Evolutionary conservation across 2,113 vertebrate genomes (phyloP).

Genomic region (Rhinopithecus roxellana): DNA sequence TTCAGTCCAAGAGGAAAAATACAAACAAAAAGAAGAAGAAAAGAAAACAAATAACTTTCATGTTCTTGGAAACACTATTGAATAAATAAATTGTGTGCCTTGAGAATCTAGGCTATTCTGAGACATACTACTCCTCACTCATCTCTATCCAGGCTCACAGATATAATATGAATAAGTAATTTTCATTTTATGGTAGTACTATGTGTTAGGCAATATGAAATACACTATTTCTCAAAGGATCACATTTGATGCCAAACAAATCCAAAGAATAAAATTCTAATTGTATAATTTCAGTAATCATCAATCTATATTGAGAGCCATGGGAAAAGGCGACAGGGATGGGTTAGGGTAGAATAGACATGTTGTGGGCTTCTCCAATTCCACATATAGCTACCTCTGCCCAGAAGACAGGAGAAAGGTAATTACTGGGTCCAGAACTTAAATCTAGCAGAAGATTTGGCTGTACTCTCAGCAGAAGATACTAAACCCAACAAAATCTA

Average conservation of each 20-base stretch:
- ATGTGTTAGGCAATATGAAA: neutral
- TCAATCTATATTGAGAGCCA: neutral
- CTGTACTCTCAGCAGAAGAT: neutral
- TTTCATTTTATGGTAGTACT: neutral
- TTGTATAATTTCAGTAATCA: neutral
- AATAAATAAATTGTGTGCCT: neutral
- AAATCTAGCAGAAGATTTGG: slow-evolving; percentile 15
- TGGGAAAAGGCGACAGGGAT: neutral
- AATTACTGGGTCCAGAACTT: slow-evolving; percentile 46
- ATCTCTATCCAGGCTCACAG: neutral
- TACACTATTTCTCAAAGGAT: neutral
- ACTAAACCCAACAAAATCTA: neutral
- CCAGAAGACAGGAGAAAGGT: slow-evolving; percentile 28
- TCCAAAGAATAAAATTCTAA: neutral
- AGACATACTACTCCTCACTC: neutral
- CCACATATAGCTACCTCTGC: neutral
- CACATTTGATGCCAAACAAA: neutral
- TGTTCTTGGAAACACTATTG: neutral
- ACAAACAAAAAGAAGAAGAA: neutral
- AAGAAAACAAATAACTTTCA: neutral
- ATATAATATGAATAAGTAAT: neutral
- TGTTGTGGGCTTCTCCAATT: neutral
- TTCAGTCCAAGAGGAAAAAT: neutral
- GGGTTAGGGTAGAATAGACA: neutral
- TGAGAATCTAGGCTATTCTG: neutral